Percentiles rank a stretch among this genome's conserved stretches.
Conservation (phyloP, 92 coral and sea anemone genomes). For the Epizoanthus fatuus region DNA sequence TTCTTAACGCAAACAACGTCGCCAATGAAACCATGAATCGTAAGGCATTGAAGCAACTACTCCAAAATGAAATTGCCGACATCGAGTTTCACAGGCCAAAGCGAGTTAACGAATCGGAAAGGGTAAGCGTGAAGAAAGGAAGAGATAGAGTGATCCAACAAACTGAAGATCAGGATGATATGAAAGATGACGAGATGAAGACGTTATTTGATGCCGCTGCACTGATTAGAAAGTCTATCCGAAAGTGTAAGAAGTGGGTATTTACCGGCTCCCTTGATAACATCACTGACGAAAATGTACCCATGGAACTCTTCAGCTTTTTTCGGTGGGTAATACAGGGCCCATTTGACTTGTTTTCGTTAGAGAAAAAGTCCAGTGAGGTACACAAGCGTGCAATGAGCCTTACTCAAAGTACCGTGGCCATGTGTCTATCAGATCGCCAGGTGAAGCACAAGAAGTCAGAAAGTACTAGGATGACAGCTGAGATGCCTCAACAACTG, state of each 20-base stretch:
- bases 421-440: slow-evolving; percentile 71
- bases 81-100: slow-evolving; percentile 75
- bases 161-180: slow-evolving; percentile 52
- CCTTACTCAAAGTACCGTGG: slow-evolving; percentile 65
- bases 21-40: slow-evolving; percentile 51
- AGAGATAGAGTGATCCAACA: slow-evolving; percentile 68
- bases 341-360: slow-evolving; percentile 51
- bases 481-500: slow-evolving; percentile 79
- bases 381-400: slow-evolving; percentile 74
- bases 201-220: slow-evolving; percentile 78
- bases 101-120: slow-evolving; percentile 78
- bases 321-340: slow-evolving; percentile 79
- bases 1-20: slow-evolving; percentile 71
- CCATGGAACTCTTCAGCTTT: slow-evolving; percentile 71
- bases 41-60: slow-evolving; percentile 68
- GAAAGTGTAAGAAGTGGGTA: slow-evolving; percentile 75
- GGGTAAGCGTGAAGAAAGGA: slow-evolving; percentile 63
- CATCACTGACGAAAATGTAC: slow-evolving; percentile 55
- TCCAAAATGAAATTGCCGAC: slow-evolving; percentile 71
- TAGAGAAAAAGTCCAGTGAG: slow-evolving; percentile 62
- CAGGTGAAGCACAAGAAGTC: slow-evolving; percentile 62
- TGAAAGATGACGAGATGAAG: slow-evolving; percentile 69
- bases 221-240: slow-evolving; percentile 71
- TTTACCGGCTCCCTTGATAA: slow-evolving; percentile 75
- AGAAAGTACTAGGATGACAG: slow-evolving; percentile 21